A percentile compares a stretch with the other conserved stretches of the same genome.
phyloP scores from a whole-genome alignment of 1,140 invertebrate species.

The Aradophagus sp. region DNA sequence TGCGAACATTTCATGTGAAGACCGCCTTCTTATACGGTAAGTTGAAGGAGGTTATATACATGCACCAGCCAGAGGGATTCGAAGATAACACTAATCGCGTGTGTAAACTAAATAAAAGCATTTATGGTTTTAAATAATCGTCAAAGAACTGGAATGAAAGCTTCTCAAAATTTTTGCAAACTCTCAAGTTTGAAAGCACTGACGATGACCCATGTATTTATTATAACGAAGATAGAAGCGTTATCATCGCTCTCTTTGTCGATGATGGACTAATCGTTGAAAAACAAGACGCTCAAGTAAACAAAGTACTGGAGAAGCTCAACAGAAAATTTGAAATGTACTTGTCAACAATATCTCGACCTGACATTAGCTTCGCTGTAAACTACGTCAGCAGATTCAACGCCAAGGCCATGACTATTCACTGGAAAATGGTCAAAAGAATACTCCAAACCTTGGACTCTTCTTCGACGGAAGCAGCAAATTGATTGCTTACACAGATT shows the following conservation, averaged over 20 bases:
- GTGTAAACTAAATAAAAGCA: slow-evolving; percentile 1
- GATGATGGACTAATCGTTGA: slow-evolving; percentile 1
- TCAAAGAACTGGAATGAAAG: slow-evolving; percentile 12
- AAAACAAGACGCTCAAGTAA: neutral
- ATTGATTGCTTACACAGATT: neutral
- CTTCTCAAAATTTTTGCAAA: slow-evolving; percentile 30
- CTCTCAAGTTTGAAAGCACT: slow-evolving; percentile 2
- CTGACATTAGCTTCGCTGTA: slow-evolving; percentile 4
- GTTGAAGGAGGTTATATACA: slow-evolving; percentile 2
- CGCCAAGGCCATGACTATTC: neutral
- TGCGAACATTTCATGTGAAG: slow-evolving; percentile 5
- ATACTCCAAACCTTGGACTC: neutral
- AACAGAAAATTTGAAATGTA: slow-evolving; percentile 9
- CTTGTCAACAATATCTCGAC: neutral
- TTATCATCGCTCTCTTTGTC: neutral
- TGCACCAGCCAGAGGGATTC: slow-evolving; percentile 5
- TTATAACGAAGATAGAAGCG: neutral
- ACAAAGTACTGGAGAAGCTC: neutral
- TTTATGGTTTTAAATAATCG: slow-evolving; percentile 3
- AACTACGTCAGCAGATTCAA: slow-evolving; percentile 4
- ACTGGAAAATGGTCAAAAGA: slow-evolving; percentile 1
- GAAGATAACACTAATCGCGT: neutral
- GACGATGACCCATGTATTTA: slow-evolving; percentile 9
- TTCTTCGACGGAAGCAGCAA: neutral
- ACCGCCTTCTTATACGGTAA: neutral